Base-by-base conservation (phyloP, 1,140 invertebrate genomes). In the Neoseiulus cucumeris region DNA sequence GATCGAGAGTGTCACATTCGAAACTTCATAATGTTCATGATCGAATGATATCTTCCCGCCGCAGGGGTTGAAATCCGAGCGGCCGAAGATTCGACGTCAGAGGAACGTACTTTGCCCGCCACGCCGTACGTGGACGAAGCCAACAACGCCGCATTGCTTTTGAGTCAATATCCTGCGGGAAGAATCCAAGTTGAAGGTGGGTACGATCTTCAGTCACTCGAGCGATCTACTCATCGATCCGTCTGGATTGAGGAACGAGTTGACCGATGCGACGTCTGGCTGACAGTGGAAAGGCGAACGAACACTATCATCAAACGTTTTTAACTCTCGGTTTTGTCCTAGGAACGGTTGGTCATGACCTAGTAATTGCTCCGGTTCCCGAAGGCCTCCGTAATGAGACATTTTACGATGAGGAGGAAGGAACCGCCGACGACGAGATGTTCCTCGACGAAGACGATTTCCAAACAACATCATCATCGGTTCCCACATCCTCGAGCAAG, bases 261-360 rank as follows among this genome's bases (percentile, higher is more conserved):
- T n/a, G n/a, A n/a, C n/a, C n/a, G n/a, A n/a, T n/a, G n/a, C n/a
- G n/a, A n/a, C n/a, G n/a, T n/a, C n/a, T n/a, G n/a, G n/a, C n/a
- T n/a, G 33, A 39, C 33, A 39, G 33, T 4, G 4, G 4, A 39
- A 9, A 39, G 33, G 33, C 33, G 9, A 39, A 39, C 4, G 4
- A 39, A 39, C 4, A 4, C 33, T 9, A 9, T 39, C 4, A 39
- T 39, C 33, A 39, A 39, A 39, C 33, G 33, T 39, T 39, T 39
- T 9, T 9, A 4, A 39, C 4, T 39, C 33, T 9, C 9, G 33
- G 9, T 39, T 39, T 4, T 9, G 70, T 76, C 75, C 66, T 76
- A 91, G 89, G 87, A 92, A 89, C 87, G 67, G 89, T 93, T 68
- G 89, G 89, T 66, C 82, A 87, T 72, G 85, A 90, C 72, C 75